A percentile compares a stretch with the other conserved stretches of the same genome.
Conservation (phyloP, 2,888 invertebrate genomes). For the Slavum lentiscoides region DNA sequence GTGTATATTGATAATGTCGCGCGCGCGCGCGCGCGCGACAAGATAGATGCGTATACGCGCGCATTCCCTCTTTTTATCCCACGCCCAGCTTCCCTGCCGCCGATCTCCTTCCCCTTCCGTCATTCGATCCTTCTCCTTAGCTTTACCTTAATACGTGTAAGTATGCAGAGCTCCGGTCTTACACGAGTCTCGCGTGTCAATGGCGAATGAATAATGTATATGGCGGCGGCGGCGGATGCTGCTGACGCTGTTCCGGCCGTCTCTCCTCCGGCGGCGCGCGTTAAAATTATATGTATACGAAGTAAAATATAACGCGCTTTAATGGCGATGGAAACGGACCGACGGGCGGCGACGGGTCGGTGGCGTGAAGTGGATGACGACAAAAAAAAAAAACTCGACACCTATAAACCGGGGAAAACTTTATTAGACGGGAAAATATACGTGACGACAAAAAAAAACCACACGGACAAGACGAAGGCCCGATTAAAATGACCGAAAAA, state of each 20-base stretch:
- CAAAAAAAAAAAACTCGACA: constrained; percentile 4
- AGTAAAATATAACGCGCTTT: constrained; percentile 33
- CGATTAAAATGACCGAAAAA: no score
- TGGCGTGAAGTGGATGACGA: neutral
- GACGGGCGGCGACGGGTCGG: neutral
- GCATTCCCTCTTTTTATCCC: neutral
- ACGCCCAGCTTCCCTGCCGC: neutral
- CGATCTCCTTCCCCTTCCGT: neutral
- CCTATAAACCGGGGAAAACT: constrained; percentile 41
- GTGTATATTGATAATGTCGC: constrained; percentile 38
- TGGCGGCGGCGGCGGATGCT: neutral
- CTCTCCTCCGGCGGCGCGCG: neutral
- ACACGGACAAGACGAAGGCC: no score
- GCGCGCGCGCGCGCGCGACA: neutral
- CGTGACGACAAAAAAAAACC: neutral
- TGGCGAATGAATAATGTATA: constrained; percentile 51
- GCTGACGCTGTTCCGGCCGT: constrained; percentile 1
- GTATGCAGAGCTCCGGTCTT: constrained; percentile 39
- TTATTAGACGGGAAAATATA: constrained; percentile 46
- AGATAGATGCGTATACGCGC: constrained; percentile 26
- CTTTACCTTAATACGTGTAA: constrained; percentile 24
- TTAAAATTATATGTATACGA: constrained; percentile 38
- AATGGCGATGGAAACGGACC: constrained; percentile 15
- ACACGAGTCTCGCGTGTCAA: constrained; percentile 41
- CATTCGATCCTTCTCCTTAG: neutral